Conservation (phyloP, 2,888 invertebrate genomes). For the Myathropa florea region DNA sequence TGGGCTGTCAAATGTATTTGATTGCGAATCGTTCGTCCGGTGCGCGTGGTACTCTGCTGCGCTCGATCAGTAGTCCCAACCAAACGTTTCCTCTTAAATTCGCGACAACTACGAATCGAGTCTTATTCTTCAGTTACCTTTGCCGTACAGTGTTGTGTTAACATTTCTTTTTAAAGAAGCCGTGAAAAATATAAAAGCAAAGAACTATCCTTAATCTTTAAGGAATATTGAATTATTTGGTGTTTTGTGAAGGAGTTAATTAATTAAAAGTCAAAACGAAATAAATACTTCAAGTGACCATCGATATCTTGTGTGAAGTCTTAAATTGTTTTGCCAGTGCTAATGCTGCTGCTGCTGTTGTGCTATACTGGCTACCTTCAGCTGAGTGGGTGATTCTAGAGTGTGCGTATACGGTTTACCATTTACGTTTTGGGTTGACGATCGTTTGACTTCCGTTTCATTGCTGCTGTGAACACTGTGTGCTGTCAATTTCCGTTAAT, state of each 20-base stretch:
- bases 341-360: slow-evolving; percentile 16
- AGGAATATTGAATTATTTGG: neutral
- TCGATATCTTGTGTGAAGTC: neutral
- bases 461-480: slow-evolving; percentile 57
- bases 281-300: neutral
- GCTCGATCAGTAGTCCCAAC: slow-evolving; percentile 31
- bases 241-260: neutral
- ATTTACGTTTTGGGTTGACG: slow-evolving; percentile 69
- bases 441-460: slow-evolving; percentile 70
- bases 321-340: slow-evolving; percentile 8
- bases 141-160: neutral
- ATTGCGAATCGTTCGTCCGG: slow-evolving; percentile 67
- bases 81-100: slow-evolving; percentile 19
- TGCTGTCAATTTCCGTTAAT: slow-evolving; percentile 65
- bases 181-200: neutral
- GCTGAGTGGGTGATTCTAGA: slow-evolving; percentile 44
- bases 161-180: neutral
- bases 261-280: too few species aligned
- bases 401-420: slow-evolving; percentile 65
- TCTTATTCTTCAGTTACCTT: neutral
- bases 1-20: slow-evolving; percentile 69
- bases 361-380: slow-evolving; percentile 11
- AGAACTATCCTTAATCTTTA: neutral
- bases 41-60: slow-evolving; percentile 59
- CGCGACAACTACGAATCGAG: slow-evolving; percentile 2